A percentile compares a stretch with the other conserved stretches of the same genome.
Conservation (phyloP, 1,140 invertebrate species). For the Pachypsylla venusta region DNA sequence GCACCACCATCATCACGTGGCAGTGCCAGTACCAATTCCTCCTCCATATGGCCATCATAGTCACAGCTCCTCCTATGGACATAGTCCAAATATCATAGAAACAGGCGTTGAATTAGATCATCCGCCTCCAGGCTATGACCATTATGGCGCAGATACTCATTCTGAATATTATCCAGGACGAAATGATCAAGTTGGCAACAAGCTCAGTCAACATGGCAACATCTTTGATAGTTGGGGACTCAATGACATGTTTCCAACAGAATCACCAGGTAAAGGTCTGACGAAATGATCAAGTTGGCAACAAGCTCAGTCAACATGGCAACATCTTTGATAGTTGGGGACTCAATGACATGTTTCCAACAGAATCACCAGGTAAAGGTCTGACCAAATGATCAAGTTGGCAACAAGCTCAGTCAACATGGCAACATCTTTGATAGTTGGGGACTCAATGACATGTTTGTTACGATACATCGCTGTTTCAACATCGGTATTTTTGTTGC, state of each 20-base stretch:
- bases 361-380: not conserved
- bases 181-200: constrained; percentile 10
- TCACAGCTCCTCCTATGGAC: not conserved
- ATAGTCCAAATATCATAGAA: not conserved
- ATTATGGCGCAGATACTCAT: not conserved
- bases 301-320: constrained; percentile 17
- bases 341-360: constrained; percentile 14
- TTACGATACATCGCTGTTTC: too few relatives aligned
- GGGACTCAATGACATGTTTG: constrained; percentile 20
- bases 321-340: constrained; percentile 25
- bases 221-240: constrained; percentile 25
- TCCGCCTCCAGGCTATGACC: constrained; percentile 2
- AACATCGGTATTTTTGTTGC: too few relatives aligned
- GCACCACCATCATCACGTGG: constrained; percentile 39
- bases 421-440: constrained; percentile 24
- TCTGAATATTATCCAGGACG: not conserved
- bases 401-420: constrained; percentile 15
- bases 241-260: constrained; percentile 8
- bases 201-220: constrained; percentile 18
- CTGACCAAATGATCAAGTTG: constrained; percentile 11
- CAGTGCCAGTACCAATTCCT: constrained; percentile 35
- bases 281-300: constrained; percentile 7
- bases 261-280: not conserved
- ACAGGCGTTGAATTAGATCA: not conserved
- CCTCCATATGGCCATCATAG: not conserved